Conservation (phyloP, 1,140 invertebrate genomes). For the Ceratina australensis region DNA sequence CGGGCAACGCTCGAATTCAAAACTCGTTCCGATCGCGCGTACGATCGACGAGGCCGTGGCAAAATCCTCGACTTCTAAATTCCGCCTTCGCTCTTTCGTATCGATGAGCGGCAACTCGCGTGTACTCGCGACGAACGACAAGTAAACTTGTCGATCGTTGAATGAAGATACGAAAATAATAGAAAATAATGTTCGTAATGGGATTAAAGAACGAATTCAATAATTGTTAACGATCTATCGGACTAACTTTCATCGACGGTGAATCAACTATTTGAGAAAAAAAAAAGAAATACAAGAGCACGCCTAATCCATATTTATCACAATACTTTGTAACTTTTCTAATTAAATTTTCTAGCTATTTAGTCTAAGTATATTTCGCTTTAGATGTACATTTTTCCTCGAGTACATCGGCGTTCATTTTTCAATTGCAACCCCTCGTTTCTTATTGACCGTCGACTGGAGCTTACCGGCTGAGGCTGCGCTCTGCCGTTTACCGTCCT, state of each 20-base stretch:
- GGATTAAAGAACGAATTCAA: neutral
- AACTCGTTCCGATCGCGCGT: conserved; percentile 20
- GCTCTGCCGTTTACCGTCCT: neutral
- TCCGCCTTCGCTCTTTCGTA: conserved; percentile 30
- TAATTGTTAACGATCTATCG: conserved; percentile 1
- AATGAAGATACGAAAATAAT: conserved; percentile 3
- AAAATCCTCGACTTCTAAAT: conserved; percentile 49
- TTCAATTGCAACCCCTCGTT: neutral
- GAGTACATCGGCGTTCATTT: neutral
- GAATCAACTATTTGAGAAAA: neutral
- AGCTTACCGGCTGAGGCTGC: conserved; percentile 8
- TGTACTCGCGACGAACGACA: conserved; percentile 32
- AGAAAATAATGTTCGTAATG: neutral
- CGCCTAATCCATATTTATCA: conserved; percentile 2
- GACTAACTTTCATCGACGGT: conserved; percentile 15
- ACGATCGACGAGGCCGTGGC: conserved; percentile 50
- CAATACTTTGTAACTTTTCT: conserved; percentile 17
- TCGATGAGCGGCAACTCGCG: conserved; percentile 49
- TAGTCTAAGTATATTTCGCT: neutral
- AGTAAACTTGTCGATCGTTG: neutral
- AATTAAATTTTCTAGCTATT: too few species aligned
- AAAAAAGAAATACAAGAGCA: neutral
- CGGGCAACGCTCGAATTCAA: neutral
- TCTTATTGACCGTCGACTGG: conserved; percentile 1
- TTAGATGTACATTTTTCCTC: neutral